Evolutionary conservation across 2,797 vertebrate genomes (phyloP), one percentile per base, ranked within the genome.

Genomic region (Podarcis lilfordi): DNA sequence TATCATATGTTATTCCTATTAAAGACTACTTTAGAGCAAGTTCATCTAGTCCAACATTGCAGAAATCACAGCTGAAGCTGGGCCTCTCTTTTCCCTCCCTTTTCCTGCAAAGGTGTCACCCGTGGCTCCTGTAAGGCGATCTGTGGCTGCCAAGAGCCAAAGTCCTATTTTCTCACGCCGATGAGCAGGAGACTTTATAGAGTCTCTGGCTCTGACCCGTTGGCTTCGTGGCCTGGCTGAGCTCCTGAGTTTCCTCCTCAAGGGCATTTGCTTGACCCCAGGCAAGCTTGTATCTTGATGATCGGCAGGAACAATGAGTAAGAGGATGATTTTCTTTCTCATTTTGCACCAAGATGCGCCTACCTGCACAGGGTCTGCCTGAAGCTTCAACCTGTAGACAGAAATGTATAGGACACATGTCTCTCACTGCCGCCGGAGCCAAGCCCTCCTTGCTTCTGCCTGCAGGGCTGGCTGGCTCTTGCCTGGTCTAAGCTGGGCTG

Each of bases 401-500:
- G n/a, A 66, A 66, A 82, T 55, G 45, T 78, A 45, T 8, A n/a
- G 5, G 19, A 8, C 7, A 43, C 77, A 25, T 29, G 13, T 35
- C 77, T 82, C 72, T 25, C 43, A 76, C 61, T 82, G 76, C 40
- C 78, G 76, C 37, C 79, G 71, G 78, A 86, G 77, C 50, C 89
- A 61, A 88, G 61, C 50, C 61, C 78, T 84, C 50, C 84, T 87
- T 78, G 88, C 78, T 82, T 87, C 35, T 75, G 29, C 8, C 9
- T 17, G 37, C 86, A 59, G 1, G 80, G 23, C 71, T 91, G 89
- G 29, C 83, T 91, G 86, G n/a, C 76, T 89, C 21, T 72, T 19
- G 13, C 19, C 88, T 13, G 1, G 3, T 74, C 68, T 82, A 5
- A 50, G 5, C 77, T 78, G 29, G 90, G 50, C 45, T 1, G 0